Percentiles rank a stretch among this genome's conserved stretches.
phyloP scores from a whole-genome alignment of 2,797 vertebrate species.

The Lutjanus argentimaculatus region DNA sequence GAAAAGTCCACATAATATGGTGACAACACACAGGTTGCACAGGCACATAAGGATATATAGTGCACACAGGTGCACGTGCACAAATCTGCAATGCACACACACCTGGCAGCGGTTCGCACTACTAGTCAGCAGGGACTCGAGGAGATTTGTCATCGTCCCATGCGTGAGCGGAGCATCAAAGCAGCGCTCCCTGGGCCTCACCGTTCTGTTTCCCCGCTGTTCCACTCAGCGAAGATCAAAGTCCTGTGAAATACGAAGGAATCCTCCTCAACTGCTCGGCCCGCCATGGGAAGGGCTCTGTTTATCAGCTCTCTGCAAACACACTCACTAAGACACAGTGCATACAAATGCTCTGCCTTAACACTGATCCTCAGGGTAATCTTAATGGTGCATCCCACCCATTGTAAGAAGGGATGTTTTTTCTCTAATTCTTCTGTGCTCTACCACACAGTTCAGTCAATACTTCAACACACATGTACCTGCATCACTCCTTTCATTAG shows the following conservation, averaged over 20 bases:
- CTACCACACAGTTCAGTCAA: not conserved
- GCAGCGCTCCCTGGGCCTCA: constrained; percentile 59
- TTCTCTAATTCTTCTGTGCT: not conserved
- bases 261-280: constrained; percentile 56
- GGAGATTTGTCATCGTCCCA: constrained; percentile 71
- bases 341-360: constrained; percentile 24
- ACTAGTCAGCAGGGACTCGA: constrained; percentile 57
- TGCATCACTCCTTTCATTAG: not conserved
- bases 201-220: constrained; percentile 64
- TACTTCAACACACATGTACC: not conserved
- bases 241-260: constrained; percentile 62
- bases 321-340: constrained; percentile 46
- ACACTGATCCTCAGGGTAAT: constrained; percentile 12
- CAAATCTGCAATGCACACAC: constrained; percentile 3
- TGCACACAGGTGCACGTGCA: not conserved
- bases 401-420: constrained; percentile 6
- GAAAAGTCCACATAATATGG: not conserved
- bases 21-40: not conserved
- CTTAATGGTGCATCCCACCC: constrained; percentile 4
- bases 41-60: not conserved
- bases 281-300: constrained; percentile 45
- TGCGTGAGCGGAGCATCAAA: constrained; percentile 72
- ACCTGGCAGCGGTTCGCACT: constrained; percentile 48
- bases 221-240: constrained; percentile 78
- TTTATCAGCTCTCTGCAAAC: constrained; percentile 74